Percentiles rank a stretch among this genome's conserved stretches.
Conservation (phyloP, 2,113 vertebrate species). For the Otolemur garnettii region DNA sequence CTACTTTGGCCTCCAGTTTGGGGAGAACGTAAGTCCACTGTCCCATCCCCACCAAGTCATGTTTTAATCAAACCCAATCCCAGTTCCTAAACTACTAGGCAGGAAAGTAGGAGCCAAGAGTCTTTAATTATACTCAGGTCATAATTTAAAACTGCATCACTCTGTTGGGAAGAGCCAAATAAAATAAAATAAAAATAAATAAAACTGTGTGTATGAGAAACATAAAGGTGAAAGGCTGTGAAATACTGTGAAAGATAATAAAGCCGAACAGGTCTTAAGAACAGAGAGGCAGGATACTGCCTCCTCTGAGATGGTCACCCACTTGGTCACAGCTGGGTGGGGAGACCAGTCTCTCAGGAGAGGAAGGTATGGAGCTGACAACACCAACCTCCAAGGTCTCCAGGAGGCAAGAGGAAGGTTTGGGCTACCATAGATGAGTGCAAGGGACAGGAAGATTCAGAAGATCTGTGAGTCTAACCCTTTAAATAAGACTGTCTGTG, state of each 20-base stretch:
- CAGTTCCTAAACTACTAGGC: not conserved
- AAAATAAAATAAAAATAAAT: too few species aligned
- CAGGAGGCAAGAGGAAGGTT: not conserved
- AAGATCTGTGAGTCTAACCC: not conserved
- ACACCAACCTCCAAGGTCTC: not conserved
- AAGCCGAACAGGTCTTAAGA: not conserved
- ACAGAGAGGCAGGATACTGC: not conserved
- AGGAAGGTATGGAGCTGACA: not conserved
- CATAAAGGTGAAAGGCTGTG: not conserved
- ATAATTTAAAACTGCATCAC: slow-evolving; percentile 3
- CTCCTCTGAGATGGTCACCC: not conserved
- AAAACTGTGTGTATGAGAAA: too few species aligned
- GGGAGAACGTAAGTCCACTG: not conserved
- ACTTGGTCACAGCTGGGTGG: not conserved
- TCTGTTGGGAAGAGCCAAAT: too few species aligned
- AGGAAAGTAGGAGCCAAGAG: not conserved
- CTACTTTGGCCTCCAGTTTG: not conserved
- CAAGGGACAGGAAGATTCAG: not conserved
- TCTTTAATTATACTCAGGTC: not conserved
- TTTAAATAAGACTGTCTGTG: not conserved
- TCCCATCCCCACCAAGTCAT: not conserved
- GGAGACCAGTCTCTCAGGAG: not conserved
- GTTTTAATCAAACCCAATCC: not conserved
- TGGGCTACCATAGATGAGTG: not conserved
- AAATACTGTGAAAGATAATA: not conserved